Evolutionary conservation across 2,888 invertebrate genomes (phyloP), one percentile per base, ranked within the genome.

Genomic region (Aporophyla nigra): DNA sequence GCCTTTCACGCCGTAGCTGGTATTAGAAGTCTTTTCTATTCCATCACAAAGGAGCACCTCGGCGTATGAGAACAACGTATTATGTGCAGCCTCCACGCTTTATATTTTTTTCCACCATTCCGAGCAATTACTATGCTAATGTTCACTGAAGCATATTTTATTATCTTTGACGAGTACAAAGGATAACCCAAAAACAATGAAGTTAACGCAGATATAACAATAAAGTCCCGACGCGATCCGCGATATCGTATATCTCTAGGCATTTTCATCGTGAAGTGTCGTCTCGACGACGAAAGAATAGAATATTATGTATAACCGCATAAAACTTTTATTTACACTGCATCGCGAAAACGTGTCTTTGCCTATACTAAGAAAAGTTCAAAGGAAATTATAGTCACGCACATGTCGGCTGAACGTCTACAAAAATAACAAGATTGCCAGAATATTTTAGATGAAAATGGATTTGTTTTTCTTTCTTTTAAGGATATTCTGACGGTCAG

Each of bases 211-310:
- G 71, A 82, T 76, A 87, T 86, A 88, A 87, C 89, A 89, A 90
- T 88, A 88, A 90, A 88, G 83, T 85, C 74, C 63, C 73, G 84
- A 80, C 80, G 78, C 85, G 85, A 86, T 86, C 85, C 75, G 81
- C 79, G 88, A 89, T 90, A 89, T 89, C 78, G 83, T 83, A 75
- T 81, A 87, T 88, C 86, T 89, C 75, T 84, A 82, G 87, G 80
- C 78, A 85, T 76, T 80, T 76, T 69, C n/a, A 84, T 86, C 83
- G 87, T 78, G 76, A 88, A 89, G 84, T 87, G 88, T 87, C 82
- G 82, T n/a, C 62, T 21, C 68, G 66, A 87, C 86, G 86, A 84
- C 76, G 81, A 82, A 88, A 89, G 87, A 91, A 91, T 90, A 87
- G 88, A 78, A 80, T 77, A 74, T 74, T 66, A 74, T 72, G 62